Percentiles rank a stretch among this genome's conserved stretches.
Evolutionary conservation across 2,797 vertebrate species (phyloP).

Genomic region (Petrocephalus sullivani): DNA sequence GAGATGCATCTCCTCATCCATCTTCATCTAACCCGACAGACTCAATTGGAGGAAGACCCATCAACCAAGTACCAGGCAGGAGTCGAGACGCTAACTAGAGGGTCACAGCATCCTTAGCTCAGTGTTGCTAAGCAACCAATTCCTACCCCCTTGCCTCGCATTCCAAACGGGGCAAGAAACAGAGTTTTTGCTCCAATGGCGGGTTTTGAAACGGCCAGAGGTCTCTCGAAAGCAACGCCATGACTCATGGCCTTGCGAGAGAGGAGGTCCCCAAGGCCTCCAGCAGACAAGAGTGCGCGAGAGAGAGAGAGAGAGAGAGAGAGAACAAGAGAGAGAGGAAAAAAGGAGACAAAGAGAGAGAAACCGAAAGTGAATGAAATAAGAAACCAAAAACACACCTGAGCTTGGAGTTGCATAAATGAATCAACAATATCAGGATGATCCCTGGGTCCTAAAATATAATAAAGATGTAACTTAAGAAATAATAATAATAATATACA

Average conservation of each 20-base stretch:
- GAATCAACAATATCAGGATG: constrained; percentile 99
- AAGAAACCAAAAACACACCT: constrained; percentile 99
- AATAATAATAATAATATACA: constrained; percentile 99
- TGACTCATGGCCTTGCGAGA: constrained; percentile 48
- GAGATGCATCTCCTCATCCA: not conserved
- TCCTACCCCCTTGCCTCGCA: constrained; percentile 25
- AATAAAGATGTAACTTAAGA: constrained; percentile 99
- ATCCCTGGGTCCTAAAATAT: constrained; percentile 99
- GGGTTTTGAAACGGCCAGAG: constrained; percentile 26
- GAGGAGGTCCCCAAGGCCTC: constrained; percentile 51
- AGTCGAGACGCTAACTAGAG: not conserved
- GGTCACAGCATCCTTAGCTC: constrained; percentile 22
- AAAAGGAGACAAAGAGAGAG: constrained; percentile 82
- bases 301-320: constrained; percentile 62
- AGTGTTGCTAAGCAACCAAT: constrained; percentile 7
- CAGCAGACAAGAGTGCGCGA: constrained; percentile 63
- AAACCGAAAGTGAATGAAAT: constrained; percentile 99
- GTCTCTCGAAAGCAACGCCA: constrained; percentile 50
- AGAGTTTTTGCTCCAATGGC: constrained; percentile 32
- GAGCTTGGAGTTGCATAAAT: constrained; percentile 99
- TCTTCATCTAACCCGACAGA: not conserved
- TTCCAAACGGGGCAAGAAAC: constrained; percentile 36
- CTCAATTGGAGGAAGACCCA: not conserved
- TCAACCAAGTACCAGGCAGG: not conserved
- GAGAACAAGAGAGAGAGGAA: constrained; percentile 69